These are phyloP conservation scores for Lathamus discolor DNA, from an alignment of 2,113 vertebrate species.

Conservation along the genomic window DNA sequence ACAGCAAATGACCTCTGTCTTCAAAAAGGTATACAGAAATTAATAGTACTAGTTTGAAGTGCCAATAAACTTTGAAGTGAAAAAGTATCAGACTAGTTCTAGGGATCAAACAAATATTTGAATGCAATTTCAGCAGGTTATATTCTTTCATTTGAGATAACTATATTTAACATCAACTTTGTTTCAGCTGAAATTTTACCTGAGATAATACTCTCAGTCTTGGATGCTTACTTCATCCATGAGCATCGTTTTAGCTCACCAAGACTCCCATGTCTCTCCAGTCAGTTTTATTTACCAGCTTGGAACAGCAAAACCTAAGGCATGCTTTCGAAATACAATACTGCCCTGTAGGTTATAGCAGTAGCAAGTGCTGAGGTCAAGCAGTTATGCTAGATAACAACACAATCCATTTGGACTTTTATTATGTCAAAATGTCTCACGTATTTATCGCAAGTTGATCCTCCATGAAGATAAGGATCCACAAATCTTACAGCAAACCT, in stretches of 20 bases:
- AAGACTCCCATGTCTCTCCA: not conserved
- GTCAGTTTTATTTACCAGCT: not conserved
- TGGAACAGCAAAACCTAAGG: not conserved
- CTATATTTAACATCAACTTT: not conserved
- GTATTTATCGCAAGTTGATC: not conserved
- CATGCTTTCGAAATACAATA: not conserved
- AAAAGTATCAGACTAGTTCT: not conserved
- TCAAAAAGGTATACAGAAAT: not conserved
- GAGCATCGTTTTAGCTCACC: not conserved
- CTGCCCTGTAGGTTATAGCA: accelerated
- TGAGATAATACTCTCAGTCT: not conserved
- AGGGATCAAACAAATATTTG: not conserved
- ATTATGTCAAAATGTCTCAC: not conserved
- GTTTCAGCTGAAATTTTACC: not conserved
- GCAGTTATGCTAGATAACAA: not conserved
- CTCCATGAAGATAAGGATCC: not conserved
- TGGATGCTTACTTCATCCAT: not conserved
- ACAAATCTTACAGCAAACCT: not conserved
- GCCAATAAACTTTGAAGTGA: not conserved
- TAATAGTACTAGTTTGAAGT: not conserved
- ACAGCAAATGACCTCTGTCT: not conserved
- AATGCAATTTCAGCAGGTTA: not conserved
- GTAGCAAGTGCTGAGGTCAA: not conserved
- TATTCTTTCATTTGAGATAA: not conserved
- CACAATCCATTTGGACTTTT: not conserved